Conservation (phyloP, 2,113 vertebrate species). For the Capra hircus region DNA sequence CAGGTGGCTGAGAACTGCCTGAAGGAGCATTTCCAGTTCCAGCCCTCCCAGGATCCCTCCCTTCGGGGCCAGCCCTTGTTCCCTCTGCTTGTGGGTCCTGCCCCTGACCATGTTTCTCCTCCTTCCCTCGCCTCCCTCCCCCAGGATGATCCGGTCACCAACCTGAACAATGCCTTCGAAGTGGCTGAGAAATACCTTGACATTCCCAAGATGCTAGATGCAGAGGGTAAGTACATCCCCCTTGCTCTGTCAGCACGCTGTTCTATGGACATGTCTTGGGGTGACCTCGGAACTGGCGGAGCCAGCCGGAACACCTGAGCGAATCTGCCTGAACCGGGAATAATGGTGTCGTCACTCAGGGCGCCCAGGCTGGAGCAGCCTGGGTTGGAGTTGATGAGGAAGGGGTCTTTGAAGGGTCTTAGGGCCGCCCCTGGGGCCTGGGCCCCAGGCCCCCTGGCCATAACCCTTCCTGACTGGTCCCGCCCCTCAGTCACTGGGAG, state of each 20-base stretch:
- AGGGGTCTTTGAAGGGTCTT: background rate
- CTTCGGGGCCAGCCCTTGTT: background rate
- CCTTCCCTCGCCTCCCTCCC: background rate
- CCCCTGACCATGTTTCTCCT: background rate
- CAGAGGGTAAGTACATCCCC: slow-evolving; percentile 83
- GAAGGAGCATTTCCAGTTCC: background rate
- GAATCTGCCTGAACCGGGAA: background rate
- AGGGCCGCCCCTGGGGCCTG: background rate
- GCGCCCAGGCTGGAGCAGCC: background rate
- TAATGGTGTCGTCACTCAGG: background rate
- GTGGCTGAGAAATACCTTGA: slow-evolving; percentile 94
- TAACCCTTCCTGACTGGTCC: slow-evolving; percentile 82
- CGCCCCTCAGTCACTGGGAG: slow-evolving; percentile 84
- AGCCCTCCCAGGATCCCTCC: background rate
- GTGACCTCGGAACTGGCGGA: background rate
- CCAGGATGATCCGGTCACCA: slow-evolving; percentile 92
- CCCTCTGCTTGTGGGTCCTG: background rate
- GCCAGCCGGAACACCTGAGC: background rate
- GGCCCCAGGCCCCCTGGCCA: background rate
- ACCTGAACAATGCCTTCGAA: slow-evolving; percentile 94
- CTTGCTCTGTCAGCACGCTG: background rate
- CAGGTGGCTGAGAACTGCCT: background rate
- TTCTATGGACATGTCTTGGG: fast-evolving
- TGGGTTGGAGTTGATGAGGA: background rate
- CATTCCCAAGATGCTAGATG: slow-evolving; percentile 94